Conservation (phyloP, 2,113 vertebrate species). For the Aplodontia rufa region DNA sequence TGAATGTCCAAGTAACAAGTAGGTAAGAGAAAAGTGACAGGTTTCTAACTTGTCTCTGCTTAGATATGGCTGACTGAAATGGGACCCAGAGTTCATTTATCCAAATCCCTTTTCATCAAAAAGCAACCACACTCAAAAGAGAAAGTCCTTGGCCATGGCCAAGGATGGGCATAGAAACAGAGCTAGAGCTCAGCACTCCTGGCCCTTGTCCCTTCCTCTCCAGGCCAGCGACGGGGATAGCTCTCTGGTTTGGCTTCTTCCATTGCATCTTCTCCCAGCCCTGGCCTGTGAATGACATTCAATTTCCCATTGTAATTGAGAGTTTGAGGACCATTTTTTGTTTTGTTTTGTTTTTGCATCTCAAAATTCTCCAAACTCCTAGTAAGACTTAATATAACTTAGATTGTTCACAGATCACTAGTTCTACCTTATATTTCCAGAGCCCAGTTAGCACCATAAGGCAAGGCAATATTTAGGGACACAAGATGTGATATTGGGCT, state of each 20-base stretch:
- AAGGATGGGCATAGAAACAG: not conserved
- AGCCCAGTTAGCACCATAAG: not conserved
- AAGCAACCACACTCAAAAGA: not conserved
- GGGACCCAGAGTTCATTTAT: not conserved
- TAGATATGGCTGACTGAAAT: not conserved
- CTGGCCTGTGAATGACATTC: not conserved
- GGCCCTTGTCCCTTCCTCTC: not conserved
- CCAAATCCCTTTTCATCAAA: not conserved
- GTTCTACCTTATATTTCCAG: not conserved
- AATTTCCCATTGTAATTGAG: not conserved
- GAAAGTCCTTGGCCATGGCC: not conserved
- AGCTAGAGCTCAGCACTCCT: not conserved
- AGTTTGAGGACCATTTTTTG: not conserved
- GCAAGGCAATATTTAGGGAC: not conserved
- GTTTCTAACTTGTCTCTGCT: not conserved
- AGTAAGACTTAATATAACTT: not conserved
- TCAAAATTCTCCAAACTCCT: not conserved
- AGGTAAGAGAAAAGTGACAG: not conserved
- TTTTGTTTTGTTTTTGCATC: not conserved
- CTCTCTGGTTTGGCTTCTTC: not conserved
- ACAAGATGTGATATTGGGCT: not conserved
- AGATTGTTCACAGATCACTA: not conserved
- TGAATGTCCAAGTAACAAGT: not conserved
- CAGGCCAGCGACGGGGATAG: not conserved
- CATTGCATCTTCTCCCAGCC: not conserved